Evolutionary conservation across 2,888 invertebrate genomes (phyloP), one percentile per base, ranked within the genome.

Genomic region (Drosophila nr. perissopoda): DNA sequence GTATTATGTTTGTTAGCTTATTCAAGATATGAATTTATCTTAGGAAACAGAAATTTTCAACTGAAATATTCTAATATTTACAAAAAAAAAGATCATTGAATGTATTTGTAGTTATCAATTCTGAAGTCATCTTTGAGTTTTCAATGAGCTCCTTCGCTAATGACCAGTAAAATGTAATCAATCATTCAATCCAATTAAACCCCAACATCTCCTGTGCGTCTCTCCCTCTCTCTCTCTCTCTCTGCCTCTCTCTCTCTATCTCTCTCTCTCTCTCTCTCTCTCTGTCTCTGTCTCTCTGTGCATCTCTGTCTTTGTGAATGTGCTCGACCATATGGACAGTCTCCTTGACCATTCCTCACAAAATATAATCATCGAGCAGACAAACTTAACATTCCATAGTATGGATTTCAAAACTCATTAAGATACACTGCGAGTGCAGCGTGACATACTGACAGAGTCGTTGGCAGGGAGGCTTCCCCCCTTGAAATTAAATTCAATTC

Each of bases 151-250:
- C 7, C 38, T 59, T 82, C 86, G 80, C 79, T 85, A 85, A 90
- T 90, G 90, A 76, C 62, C 85, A 85, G 90, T 8, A 66, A 81
- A 85, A 60, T 78, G 90, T 88, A 85, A 90, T 90, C 89, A 85
- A 85, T 85, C 85, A 85, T 85, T 67, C 80, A 86, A 83, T 82
- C 75, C 88, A 89, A 89, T 85, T 89, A 84, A 81, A 76, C 78
- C 72, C 82, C 53, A 73, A 72, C 78, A 75, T 87, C 74, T 57
- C 29, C 51, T 64, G 36, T 61, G 51, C 18, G 18, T 60, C 18
- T 40, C 2, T n/a, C 31, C 6, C 3, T 25, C 56, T 25, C 8
- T 4, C 5, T 16, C 48, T 29, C 10, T 48, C 16, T 21, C 42
- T n/a, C 18, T 16, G 36, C 25, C 7, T 3, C 34, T 33, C 54